Base-by-base conservation (phyloP, 2,888 invertebrate genomes). In the Drosophila rellima region DNA sequence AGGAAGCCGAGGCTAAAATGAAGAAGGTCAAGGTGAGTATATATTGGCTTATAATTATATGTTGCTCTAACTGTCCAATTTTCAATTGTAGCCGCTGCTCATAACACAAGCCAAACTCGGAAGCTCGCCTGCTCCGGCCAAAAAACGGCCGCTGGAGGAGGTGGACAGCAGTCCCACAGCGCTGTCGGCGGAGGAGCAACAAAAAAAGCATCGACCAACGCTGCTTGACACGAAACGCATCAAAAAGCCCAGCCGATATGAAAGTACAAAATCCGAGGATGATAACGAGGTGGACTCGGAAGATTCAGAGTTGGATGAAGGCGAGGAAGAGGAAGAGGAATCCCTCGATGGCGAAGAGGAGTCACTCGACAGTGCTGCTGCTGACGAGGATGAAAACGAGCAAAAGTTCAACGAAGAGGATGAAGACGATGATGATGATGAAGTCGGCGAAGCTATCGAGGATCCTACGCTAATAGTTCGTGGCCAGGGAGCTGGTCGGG, bases 381-480 rank as follows among this genome's bases (percentile, higher is more conserved):
- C 91, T 47, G 90, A 91, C 51, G 89, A 88, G 54, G 90, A 92
- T 67, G 90, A 91, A 60, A 82, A 83, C 44, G 77, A 76, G 11
- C 68, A 62, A 39, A 76, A 76, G 20, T 54, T 67, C 15, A 62
- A 76, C 29, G 89, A 89, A 39, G 84, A 83, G 4, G 86, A 88
- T 50, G 83, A 84, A 10, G 87, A 86, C 44, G 89, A 90, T 0
- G 90, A 91, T 13, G 89, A 83, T 10, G 85, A 85, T 10, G 82
- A 89, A 62, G 93, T 95, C 11, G 93, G 95, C 29, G 95, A 95
- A 84, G 94, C 94, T 52, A 95, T 96, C 82, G 95, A 96, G 91
- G 96, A 96, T 88, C 96, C 96, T 18, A 92, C 95, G 4, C 94
- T 96, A 93, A 91, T 95, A 82, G 94, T 96, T 0, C 94, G 94